Percentiles rank a stretch among this genome's conserved stretches.
phyloP scores from a whole-genome alignment of 37 sponge, comb jelly and placozoan species.

The Chondrosia reniformis region DNA sequence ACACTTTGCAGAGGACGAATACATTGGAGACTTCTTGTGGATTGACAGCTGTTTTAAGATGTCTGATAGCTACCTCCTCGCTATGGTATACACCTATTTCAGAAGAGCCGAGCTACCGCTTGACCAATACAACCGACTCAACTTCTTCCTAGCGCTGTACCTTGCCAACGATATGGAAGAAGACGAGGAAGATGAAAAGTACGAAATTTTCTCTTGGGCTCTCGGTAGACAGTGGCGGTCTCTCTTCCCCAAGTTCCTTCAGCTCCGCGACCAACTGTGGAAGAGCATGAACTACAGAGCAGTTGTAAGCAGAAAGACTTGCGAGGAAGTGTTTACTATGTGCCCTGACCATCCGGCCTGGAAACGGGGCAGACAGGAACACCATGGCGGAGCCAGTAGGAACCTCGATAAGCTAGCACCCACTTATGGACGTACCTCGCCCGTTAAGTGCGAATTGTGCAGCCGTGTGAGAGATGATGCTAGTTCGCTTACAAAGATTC shows the following conservation, averaged over 20 bases:
- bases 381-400: slow-evolving; percentile 71
- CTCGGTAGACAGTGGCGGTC: slow-evolving; percentile 64
- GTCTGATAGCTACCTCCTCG: slow-evolving; percentile 82
- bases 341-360: slow-evolving; percentile 36
- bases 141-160: slow-evolving; percentile 84
- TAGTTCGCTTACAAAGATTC: no score
- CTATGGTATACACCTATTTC: slow-evolving; percentile 89
- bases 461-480: background rate
- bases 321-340: slow-evolving; percentile 68
- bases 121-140: slow-evolving; percentile 49
- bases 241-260: slow-evolving; percentile 52
- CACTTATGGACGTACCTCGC: slow-evolving; percentile 48
- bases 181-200: slow-evolving; percentile 85
- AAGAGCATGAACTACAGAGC: slow-evolving; percentile 72
- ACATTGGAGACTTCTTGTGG: slow-evolving; percentile 76
- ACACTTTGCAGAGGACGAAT: slow-evolving; percentile 48
- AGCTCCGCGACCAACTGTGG: slow-evolving; percentile 64
- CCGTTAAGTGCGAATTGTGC: slow-evolving; percentile 45
- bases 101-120: slow-evolving; percentile 58
- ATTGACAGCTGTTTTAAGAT: slow-evolving; percentile 69
- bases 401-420: slow-evolving; percentile 32
- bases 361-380: slow-evolving; percentile 34
- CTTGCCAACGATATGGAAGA: slow-evolving; percentile 90
- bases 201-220: slow-evolving; percentile 86
- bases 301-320: slow-evolving; percentile 74